Evolutionary conservation across 1,140 invertebrate genomes (phyloP), one percentile per base, ranked within the genome.

Genomic region (Uloborus diversus): DNA sequence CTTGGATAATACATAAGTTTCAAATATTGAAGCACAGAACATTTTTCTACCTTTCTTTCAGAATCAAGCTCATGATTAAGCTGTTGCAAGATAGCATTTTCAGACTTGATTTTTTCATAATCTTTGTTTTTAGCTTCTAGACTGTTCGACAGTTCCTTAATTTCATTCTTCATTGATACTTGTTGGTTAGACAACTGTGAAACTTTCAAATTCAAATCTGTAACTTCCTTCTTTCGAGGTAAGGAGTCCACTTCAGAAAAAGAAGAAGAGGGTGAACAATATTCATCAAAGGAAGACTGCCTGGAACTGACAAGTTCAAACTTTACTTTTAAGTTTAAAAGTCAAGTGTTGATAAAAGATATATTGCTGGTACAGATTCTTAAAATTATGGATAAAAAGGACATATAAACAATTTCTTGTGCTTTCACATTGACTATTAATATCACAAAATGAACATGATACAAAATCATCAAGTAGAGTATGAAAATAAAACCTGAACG

Each of bases 101-200:
- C 65, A 27, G 59, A 27, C n/a, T 62, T 62, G 17, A 28, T 7
- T n/a, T 9, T 61, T 53, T 79, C 66, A 27, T 70, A 11, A 28
- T 70, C 57, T 65, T 79, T 84, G 27, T 86, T 82, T 78, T 87
- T 88, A 62, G 84, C 84, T 7, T 88, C 84, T 23, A 91, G 83
- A 62, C 89, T 88, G 73, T 89, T 89, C 68, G 89, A 89, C 2
- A 91, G 86, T 37, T 87, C 86, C 25, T 88, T 86, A 4, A 91
- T 86, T 82, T 92, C 89, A 28, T 83, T 85, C 84, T 86, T 84
- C 84, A 62, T 32, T 2, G 27, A 30, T 7, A 61, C 23, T 87
- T 87, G 14, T 28, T 9, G 14, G 28, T 35, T 28, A 13, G 25
- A 20, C 5, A 66, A 32, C 5, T 57, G 23, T 7, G 11, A 14